Evolutionary conservation across 2,888 invertebrate genomes (phyloP).

Genomic region (Megastigmus dorsalis): DNA sequence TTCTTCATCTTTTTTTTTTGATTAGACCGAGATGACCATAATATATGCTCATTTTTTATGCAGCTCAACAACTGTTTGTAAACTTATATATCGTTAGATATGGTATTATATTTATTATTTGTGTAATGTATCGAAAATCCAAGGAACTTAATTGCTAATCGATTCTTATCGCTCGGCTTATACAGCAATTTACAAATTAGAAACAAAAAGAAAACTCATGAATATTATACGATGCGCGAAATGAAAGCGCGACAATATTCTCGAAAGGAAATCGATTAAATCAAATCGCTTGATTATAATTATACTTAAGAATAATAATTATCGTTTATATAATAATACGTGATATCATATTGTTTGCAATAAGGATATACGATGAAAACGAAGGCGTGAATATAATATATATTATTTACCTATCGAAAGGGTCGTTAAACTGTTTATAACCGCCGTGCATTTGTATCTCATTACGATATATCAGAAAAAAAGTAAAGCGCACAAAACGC

Average conservation of each 20-base stretch:
- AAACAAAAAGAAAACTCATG: too few species aligned
- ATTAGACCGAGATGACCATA: slow-evolving; percentile 51
- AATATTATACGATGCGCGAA: too few species aligned
- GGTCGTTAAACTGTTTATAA: not conserved
- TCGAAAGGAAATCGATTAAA: not conserved
- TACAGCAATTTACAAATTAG: not conserved
- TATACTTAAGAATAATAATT: slow-evolving; percentile 9
- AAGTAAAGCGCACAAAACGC: slow-evolving; percentile 34
- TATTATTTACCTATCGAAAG: slow-evolving; percentile 2
- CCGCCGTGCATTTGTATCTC: not conserved
- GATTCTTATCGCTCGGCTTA: slow-evolving; percentile 13
- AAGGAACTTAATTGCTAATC: slow-evolving; percentile 37
- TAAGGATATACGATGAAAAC: slow-evolving; percentile 3
- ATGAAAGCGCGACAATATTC: not conserved
- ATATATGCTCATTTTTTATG: slow-evolving; percentile 23
- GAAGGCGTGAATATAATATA: slow-evolving; percentile 6
- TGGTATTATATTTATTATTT: slow-evolving; percentile 13
- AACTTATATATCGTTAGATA: slow-evolving; percentile 11
- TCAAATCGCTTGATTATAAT: not conserved
- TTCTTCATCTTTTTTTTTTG: slow-evolving; percentile 53
- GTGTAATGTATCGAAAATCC: slow-evolving; percentile 16
- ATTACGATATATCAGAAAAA: not conserved
- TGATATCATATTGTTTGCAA: not conserved
- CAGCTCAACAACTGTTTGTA: not conserved
- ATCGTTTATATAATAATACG: not conserved